Evolutionary conservation across 2,888 invertebrate genomes (phyloP), one percentile per base, ranked within the genome.

Genomic region (Chelonus formosanus): DNA sequence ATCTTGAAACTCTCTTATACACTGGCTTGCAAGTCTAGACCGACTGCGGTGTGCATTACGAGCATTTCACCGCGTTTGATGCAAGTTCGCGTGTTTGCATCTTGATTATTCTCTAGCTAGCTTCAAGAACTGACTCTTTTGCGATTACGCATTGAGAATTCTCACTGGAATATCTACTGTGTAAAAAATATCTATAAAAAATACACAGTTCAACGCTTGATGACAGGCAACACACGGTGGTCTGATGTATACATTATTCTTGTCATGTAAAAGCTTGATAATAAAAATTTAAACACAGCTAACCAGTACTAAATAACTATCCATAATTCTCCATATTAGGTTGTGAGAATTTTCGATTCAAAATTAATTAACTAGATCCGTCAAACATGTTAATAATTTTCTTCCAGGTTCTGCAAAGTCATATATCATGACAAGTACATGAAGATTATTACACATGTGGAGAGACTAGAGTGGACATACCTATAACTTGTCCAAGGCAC

Each of bases 221-320:
- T 53, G 52, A 62, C 45, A 40, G 52, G 31, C 52, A 52, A 52
- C 52, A 40, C 40, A 54, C 54, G 82, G 81, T 82, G 81, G 80
- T 75, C 57, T 60, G 10, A 65, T 65, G 68, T 64, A 74, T 63
- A 73, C 74, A 78, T 78, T 80, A 82, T 82, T 82, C 82, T 71
- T 75, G 77, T 82, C 82, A 77, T 80, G 82, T 74, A 74, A 78
- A 31, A 69, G 73, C 73, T 69, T 72, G 73, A 75, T 76, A 75
- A 77, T 79, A 80, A 80, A 81, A 78, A 76, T 76, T 53, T 80
- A 80, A 80, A 79, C 80, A 77, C 40, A 40, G 40, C 40, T 40
- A 40, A 40, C 40, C 40, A 40, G 40, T 40, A 40, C 40, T 40
- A 40, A 40, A 40, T 40, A 40, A 40, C 40, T 40, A 40, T 40